Evolutionary conservation across 2,888 invertebrate species (phyloP).

Genomic region (Eugnorisma glareosa): DNA sequence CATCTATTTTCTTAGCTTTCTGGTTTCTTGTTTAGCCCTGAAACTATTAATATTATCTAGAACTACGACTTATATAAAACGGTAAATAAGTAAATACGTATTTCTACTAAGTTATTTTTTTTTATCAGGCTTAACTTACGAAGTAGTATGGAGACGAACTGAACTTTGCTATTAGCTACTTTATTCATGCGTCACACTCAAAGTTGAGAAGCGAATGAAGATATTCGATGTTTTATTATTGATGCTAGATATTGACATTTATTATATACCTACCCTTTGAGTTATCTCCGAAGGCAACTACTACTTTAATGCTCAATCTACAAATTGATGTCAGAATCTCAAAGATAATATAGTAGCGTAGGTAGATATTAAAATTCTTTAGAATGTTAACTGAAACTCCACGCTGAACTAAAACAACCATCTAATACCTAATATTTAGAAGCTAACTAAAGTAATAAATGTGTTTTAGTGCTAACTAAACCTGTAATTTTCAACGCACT

Average conservation of each 20-base stretch:
- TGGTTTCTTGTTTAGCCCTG: constrained; percentile 32
- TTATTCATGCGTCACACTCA: constrained; percentile 3
- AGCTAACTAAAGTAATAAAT: constrained; percentile 47
- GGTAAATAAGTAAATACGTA: constrained; percentile 20
- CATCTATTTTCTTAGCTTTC: constrained; percentile 35
- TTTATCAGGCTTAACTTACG: constrained; percentile 22
- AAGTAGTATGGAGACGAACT: constrained; percentile 6
- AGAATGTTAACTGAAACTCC: constrained; percentile 8
- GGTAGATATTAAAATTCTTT: constrained; percentile 7
- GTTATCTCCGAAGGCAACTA: neutral
- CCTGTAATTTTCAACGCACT: constrained; percentile 41
- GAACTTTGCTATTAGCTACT: constrained; percentile 25
- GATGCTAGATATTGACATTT: constrained; percentile 11
- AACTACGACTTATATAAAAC: constrained; percentile 18
- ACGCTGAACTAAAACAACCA: constrained; percentile 17
- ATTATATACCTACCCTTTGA: neutral
- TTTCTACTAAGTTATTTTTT: constrained; percentile 10
- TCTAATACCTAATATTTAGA: constrained; percentile 29
- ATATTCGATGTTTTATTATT: constrained; percentile 29
- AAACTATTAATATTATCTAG: constrained; percentile 42
- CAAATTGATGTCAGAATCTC: neutral
- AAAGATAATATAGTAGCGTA: constrained; percentile 4
- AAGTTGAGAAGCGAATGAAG: constrained; percentile 10
- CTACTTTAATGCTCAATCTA: neutral
- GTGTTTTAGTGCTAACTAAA: constrained; percentile 51